Evolutionary conservation across 2,797 vertebrate genomes (phyloP).

Genomic region (Catamblyrhynchus diadema): DNA sequence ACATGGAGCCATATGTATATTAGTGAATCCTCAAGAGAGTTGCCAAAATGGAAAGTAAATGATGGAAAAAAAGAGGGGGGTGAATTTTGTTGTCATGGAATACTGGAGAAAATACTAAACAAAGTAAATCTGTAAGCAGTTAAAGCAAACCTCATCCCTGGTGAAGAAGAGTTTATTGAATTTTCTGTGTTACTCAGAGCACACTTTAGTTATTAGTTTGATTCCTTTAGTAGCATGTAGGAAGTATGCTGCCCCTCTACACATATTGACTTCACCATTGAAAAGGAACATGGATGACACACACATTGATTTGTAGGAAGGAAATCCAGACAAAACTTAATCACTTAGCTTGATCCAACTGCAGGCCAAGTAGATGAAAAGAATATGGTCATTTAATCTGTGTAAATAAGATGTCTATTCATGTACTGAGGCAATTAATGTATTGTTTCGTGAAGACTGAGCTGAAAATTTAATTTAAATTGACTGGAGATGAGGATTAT

Average conservation of each 20-base stretch:
- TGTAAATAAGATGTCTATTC: background rate
- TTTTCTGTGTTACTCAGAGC: conserved; percentile 2
- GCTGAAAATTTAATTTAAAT: conserved; percentile 33
- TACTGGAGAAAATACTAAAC: conserved; percentile 1
- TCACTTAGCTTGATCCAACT: conserved; percentile 1
- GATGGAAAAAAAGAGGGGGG: background rate
- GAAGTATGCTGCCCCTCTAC: background rate
- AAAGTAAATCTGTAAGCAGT: conserved; percentile 16
- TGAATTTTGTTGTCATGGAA: background rate
- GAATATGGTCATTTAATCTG: background rate
- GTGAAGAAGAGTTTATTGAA: background rate
- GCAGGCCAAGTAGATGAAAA: background rate
- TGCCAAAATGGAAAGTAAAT: background rate
- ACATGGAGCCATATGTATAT: background rate
- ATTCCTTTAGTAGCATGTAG: background rate
- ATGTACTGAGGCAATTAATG: background rate
- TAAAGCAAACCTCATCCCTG: background rate
- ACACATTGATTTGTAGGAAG: background rate
- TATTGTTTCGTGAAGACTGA: background rate
- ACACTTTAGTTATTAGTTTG: background rate
- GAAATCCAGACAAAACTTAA: background rate
- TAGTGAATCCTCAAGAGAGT: background rate
- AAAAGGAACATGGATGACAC: background rate
- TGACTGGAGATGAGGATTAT: conserved; percentile 8
- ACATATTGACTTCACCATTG: background rate